phyloP scores from a whole-genome alignment of 37 sponge, comb jelly and placozoan species.

The Halichondria panicea region DNA sequence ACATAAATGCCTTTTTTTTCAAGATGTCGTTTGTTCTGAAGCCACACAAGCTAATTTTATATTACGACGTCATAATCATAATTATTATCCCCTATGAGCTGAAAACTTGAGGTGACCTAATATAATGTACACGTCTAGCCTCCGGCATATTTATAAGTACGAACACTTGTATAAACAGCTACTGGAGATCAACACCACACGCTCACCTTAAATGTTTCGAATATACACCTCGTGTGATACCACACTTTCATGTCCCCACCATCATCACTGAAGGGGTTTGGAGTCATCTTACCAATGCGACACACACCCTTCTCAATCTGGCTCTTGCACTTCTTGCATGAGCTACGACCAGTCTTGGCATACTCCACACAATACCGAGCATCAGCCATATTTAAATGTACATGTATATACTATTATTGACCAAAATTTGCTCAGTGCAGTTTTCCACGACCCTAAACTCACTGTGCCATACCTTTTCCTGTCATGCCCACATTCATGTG shows the following conservation, averaged over 20 bases:
- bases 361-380: conserved; percentile 80
- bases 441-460: no score
- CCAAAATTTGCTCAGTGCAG: no score
- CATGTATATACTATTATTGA: no score
- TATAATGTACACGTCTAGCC: neutral
- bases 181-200: neutral
- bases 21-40: no score
- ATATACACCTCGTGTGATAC: conserved; percentile 93
- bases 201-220: conserved; percentile 73
- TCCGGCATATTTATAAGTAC: neutral
- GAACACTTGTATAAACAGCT: neutral
- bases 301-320: conserved; percentile 82
- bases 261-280: conserved; percentile 96
- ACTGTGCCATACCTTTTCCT: no score
- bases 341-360: conserved; percentile 91
- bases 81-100: no score
- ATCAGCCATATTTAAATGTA: no score
- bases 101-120: neutral
- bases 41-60: no score
- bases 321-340: conserved; percentile 95
- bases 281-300: conserved; percentile 84
- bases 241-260: conserved; percentile 93
- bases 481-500: no score
- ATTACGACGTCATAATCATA: no score
- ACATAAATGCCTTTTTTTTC: no score